Conservation (phyloP, 2,888 invertebrate species). For the Doris montereyensis region DNA sequence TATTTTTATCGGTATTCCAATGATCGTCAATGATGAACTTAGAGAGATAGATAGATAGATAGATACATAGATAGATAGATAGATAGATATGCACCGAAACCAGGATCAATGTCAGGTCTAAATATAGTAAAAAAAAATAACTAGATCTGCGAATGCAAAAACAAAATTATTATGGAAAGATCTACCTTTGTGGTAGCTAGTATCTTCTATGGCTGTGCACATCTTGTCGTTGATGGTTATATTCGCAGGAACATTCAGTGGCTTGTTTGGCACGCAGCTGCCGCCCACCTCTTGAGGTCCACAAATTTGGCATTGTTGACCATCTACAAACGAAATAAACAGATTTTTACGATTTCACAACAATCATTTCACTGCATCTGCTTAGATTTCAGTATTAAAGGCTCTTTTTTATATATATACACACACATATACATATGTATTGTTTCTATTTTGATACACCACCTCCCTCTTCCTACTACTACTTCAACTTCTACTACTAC, state of each 20-base stretch:
- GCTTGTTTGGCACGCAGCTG: slow-evolving; percentile 8
- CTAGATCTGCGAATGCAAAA: too few species aligned
- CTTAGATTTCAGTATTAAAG: too few species aligned
- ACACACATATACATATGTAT: background rate
- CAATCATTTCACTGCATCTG: too few species aligned
- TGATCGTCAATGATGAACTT: too few species aligned
- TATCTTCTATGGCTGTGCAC: slow-evolving; percentile 35
- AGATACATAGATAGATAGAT: too few species aligned
- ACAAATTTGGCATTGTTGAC: slow-evolving; percentile 35
- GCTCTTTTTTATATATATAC: background rate
- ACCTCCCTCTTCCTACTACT: background rate
- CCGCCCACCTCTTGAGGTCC: background rate
- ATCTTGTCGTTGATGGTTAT: slow-evolving; percentile 17
- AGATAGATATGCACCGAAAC: background rate
- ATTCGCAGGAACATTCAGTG: slow-evolving; percentile 25
- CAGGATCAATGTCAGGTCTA: too few species aligned
- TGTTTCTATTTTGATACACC: too few species aligned
- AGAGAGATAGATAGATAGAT: too few species aligned
- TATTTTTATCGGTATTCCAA: too few species aligned
- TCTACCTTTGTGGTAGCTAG: slow-evolving; percentile 7
- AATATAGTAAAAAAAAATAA: background rate
- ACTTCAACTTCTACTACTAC: background rate
- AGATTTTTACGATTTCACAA: too few species aligned
- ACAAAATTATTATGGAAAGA: too few species aligned
- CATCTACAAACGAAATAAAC: slow-evolving; percentile 15